These are phyloP conservation scores for Staurois parvus DNA, from an alignment of 2,797 vertebrate species.

Conservation along the genomic window DNA sequence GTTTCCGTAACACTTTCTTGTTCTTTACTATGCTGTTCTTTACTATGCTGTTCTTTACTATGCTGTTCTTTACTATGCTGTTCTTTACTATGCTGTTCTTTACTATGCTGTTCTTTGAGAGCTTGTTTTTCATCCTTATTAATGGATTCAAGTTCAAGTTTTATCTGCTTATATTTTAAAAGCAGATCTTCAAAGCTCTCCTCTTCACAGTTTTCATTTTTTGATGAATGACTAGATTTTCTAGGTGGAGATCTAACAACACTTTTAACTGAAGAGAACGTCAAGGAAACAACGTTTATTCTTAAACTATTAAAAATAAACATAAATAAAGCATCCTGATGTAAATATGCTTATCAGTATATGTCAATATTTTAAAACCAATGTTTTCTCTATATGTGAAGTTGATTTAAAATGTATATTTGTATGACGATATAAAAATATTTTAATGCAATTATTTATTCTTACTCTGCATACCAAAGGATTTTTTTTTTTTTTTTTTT, in stretches of 20 bases:
- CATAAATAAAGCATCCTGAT: no score
- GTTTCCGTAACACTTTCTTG: conserved; percentile 69
- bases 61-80: conserved; percentile 72
- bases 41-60: conserved; percentile 70
- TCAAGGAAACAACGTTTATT: conserved; percentile 74
- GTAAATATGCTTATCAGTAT: no score
- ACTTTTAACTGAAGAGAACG: conserved; percentile 82
- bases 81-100: conserved; percentile 70
- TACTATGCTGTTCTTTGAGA: conserved; percentile 74
- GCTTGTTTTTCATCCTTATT: conserved; percentile 92
- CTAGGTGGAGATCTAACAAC: conserved; percentile 79
- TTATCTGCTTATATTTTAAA: conserved; percentile 95
- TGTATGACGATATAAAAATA: no score
- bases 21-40: conserved; percentile 71
- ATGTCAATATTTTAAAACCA: no score
- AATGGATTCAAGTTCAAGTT: conserved; percentile 94
- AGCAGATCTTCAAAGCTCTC: conserved; percentile 97
- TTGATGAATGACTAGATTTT: conserved; percentile 79
- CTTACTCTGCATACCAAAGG: no score
- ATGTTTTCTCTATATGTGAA: no score
- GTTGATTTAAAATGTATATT: no score
- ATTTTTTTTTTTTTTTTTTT: no score
- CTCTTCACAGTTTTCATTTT: conserved; percentile 81
- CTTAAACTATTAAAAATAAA: no score
- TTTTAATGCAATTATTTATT: no score